Conservation (phyloP, 2,797 vertebrate species). For the Odontamblyopus lacepedii region DNA sequence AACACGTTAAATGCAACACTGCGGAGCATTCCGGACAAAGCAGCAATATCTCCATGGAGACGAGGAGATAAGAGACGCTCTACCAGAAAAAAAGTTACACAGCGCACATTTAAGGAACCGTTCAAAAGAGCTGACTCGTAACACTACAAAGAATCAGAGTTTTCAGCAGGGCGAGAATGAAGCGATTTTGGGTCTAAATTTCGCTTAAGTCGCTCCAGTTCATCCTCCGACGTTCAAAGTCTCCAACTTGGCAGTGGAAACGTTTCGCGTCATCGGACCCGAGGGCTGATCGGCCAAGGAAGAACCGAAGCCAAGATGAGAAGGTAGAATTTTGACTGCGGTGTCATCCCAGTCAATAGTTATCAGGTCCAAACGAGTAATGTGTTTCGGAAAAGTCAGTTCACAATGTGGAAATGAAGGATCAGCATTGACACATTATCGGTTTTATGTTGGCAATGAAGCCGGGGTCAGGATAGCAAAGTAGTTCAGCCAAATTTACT, state of each 20-base stretch:
- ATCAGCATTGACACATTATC: conserved; percentile 5
- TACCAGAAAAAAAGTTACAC: no score
- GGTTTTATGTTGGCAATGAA: not conserved
- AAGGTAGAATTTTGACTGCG: conserved; percentile 1
- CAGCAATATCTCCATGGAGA: no score
- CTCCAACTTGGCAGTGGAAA: conserved; percentile 53
- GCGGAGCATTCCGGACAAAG: no score
- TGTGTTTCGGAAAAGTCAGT: conserved; percentile 31
- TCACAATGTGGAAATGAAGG: conserved; percentile 23
- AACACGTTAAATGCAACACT: no score
- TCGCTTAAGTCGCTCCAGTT: conserved; percentile 54
- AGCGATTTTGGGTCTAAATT: conserved; percentile 31
- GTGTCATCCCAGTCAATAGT: conserved; percentile 32
- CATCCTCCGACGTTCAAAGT: conserved; percentile 44
- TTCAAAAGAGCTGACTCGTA: no score
- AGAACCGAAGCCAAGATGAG: conserved; percentile 11
- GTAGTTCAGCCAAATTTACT: not conserved
- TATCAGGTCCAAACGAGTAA: conserved; percentile 45
- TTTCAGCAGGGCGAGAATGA: conserved; percentile 36
- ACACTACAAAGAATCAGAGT: conserved; percentile 22
- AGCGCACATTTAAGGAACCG: no score
- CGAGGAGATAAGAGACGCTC: no score
- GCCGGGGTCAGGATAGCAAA: conserved; percentile 3
- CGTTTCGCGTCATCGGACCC: conserved; percentile 35
- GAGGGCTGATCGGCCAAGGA: conserved; percentile 43